A percentile compares a stretch with the other conserved stretches of the same genome.
Conservation (phyloP, 2,888 invertebrate species). For the Metallyticus violacea region DNA sequence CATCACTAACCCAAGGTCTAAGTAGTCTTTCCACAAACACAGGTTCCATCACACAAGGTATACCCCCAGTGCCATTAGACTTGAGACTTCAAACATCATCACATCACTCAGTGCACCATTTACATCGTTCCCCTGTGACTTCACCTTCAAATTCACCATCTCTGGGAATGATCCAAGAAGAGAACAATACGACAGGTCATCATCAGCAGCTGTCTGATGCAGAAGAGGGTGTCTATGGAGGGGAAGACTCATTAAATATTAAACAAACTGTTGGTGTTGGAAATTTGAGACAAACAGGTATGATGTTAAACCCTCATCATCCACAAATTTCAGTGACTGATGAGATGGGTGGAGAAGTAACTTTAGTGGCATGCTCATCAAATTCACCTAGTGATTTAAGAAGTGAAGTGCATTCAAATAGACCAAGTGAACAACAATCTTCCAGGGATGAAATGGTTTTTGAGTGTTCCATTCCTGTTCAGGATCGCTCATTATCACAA, state of each 20-base stretch:
- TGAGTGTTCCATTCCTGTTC: neutral
- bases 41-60: slow-evolving; percentile 72
- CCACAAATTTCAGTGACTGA: slow-evolving; percentile 93
- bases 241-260: neutral
- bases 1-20: slow-evolving; percentile 62
- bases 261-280: neutral
- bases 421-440: neutral
- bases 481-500: neutral
- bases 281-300: neutral
- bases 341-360: slow-evolving; percentile 81
- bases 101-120: slow-evolving; percentile 35
- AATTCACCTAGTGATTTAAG: slow-evolving; percentile 64
- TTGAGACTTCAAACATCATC: slow-evolving; percentile 36
- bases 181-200: slow-evolving; percentile 46
- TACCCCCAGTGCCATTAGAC: slow-evolving; percentile 52
- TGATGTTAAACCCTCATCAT: slow-evolving; percentile 46
- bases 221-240: neutral
- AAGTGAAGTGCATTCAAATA: slow-evolving; percentile 53
- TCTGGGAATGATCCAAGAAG: slow-evolving; percentile 76
- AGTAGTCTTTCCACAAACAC: slow-evolving; percentile 68
- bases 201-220: neutral
- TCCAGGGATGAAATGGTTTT: slow-evolving; percentile 32
- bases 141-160: slow-evolving; percentile 52
- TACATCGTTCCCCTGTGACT: slow-evolving; percentile 46
- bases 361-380: slow-evolving; percentile 69